Conservation (phyloP, 1,140 invertebrate species). For the Diabrotica virgifera region DNA sequence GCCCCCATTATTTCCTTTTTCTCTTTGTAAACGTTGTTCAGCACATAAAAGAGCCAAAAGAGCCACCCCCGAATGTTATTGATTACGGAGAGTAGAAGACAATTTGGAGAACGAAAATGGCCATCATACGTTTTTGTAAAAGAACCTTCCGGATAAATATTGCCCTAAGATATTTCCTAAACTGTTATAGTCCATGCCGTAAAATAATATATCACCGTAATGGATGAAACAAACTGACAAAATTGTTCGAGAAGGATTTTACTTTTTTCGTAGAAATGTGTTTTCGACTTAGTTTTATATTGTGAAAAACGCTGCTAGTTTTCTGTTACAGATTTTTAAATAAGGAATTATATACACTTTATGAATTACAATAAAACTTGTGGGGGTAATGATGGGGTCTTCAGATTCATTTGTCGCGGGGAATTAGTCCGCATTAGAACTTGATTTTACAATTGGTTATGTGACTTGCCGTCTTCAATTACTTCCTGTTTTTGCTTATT, state of each 20-base stretch:
- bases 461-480: too few species aligned
- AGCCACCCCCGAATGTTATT: slow-evolving; percentile 11
- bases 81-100: slow-evolving; percentile 9
- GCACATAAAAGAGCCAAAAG: background rate
- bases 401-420: too few species aligned
- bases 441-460: too few species aligned
- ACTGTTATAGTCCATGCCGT: slow-evolving; percentile 9
- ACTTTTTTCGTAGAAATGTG: background rate
- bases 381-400: too few species aligned
- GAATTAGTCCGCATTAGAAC: too few species aligned
- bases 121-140: slow-evolving; percentile 14
- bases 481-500: too few species aligned
- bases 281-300: too few species aligned
- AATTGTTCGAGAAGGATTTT: background rate
- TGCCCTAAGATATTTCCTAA: slow-evolving; percentile 11
- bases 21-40: slow-evolving; percentile 2
- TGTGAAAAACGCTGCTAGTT: too few species aligned
- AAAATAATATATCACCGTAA: slow-evolving; percentile 12
- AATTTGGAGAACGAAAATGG: slow-evolving; percentile 8
- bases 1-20: background rate
- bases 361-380: too few species aligned
- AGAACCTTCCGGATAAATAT: slow-evolving; percentile 10
- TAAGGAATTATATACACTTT: too few species aligned
- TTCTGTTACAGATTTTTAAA: too few species aligned
- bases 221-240: background rate